A percentile compares a stretch with the other conserved stretches of the same genome.
phyloP scores from a whole-genome alignment of 1,140 invertebrate genomes.

The Sinella curviseta region DNA sequence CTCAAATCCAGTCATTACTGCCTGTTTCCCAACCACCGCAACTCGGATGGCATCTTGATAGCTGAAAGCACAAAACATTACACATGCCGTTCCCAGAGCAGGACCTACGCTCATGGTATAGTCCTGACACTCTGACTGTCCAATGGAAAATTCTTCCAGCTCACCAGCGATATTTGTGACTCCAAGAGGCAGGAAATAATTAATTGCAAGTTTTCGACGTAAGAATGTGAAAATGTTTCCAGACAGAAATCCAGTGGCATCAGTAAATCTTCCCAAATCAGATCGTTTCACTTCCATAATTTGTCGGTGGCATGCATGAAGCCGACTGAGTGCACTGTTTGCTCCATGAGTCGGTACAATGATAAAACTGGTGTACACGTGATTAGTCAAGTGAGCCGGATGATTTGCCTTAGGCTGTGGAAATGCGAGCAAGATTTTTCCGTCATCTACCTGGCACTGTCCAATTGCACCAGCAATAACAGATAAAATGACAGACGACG shows the following conservation, averaged over 20 bases:
- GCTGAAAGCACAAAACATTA: background rate
- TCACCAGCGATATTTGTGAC: background rate
- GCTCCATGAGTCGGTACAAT: too few relatives aligned
- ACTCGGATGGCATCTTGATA: background rate
- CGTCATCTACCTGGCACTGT: background rate
- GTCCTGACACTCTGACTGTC: background rate
- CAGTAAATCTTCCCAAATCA: too few relatives aligned
- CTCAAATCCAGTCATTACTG: background rate
- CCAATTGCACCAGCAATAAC: background rate
- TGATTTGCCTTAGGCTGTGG: background rate
- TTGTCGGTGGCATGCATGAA: too few relatives aligned
- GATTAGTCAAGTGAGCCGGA: background rate
- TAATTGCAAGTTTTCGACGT: too few relatives aligned
- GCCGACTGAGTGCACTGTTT: too few relatives aligned
- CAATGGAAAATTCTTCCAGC: background rate
- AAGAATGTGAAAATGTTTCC: too few relatives aligned
- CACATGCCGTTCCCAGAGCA: background rate
- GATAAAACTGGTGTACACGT: background rate
- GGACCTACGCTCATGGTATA: background rate
- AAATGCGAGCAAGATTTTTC: background rate
- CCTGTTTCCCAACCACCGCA: background rate
- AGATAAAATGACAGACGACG: background rate
- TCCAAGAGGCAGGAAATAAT: background rate
- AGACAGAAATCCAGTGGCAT: too few relatives aligned
- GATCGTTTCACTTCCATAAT: too few relatives aligned